phyloP scores from a whole-genome alignment of 2,888 invertebrate species.

The Spisula solida region DNA sequence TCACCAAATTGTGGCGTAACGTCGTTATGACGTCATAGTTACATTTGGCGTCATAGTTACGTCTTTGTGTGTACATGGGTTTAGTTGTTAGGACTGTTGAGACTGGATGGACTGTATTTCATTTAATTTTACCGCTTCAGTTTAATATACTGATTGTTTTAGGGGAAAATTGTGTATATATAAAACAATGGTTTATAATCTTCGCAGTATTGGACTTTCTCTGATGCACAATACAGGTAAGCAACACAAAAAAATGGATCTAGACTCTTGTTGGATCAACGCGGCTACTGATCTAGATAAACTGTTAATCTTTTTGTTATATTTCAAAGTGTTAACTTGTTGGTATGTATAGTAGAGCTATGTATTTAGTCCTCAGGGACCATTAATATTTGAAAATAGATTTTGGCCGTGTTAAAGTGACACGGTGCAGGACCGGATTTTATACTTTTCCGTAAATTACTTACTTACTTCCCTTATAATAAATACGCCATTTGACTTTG shows the following conservation, averaged over 20 bases:
- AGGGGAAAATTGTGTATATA: conserved; percentile 21
- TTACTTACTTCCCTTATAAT: background rate
- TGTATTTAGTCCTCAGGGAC: no score
- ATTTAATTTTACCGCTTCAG: conserved; percentile 6
- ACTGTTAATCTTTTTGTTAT: no score
- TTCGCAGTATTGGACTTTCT: conserved; percentile 57
- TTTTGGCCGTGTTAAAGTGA: no score
- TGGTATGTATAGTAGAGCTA: no score
- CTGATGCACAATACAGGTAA: conserved; percentile 57
- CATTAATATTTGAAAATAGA: no score
- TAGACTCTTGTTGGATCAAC: no score
- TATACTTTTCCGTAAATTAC: no score
- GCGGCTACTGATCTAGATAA: no score
- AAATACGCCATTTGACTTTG: background rate
- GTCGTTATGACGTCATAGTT: conserved; percentile 33
- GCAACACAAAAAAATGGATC: no score
- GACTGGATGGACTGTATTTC: conserved; percentile 58
- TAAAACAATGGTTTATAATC: conserved; percentile 57
- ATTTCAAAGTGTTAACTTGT: no score
- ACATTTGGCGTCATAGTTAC: conserved; percentile 60
- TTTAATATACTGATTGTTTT: background rate
- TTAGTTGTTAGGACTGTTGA: conserved; percentile 57
- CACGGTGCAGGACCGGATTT: no score
- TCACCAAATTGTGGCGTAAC: conserved; percentile 21
- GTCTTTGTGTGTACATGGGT: conserved; percentile 42